Percentiles rank a stretch among this genome's conserved stretches.
Conservation (phyloP, 2,888 invertebrate species). For the Galerucella pusilla region DNA sequence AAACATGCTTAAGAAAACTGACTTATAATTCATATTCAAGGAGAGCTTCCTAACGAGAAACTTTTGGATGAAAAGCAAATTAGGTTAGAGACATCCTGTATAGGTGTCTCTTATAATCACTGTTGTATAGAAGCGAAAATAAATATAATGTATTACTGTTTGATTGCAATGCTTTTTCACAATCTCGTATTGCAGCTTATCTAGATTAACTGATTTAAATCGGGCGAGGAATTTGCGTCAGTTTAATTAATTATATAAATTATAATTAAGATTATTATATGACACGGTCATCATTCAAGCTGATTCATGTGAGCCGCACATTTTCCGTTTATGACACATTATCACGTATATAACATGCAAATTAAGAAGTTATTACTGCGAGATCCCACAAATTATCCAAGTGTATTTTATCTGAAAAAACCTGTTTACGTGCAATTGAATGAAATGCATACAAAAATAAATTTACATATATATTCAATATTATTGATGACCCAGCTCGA, state of each 20-base stretch:
- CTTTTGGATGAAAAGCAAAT: no score
- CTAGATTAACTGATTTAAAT: neutral
- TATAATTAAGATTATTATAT: constrained; percentile 6
- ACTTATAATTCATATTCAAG: no score
- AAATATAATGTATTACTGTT: neutral
- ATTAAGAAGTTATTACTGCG: constrained; percentile 16
- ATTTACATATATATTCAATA: constrained; percentile 1
- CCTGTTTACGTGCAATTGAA: constrained; percentile 1
- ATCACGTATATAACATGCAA: constrained; percentile 21
- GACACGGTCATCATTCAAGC: constrained; percentile 7
- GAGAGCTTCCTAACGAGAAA: no score
- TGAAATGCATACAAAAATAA: constrained; percentile 12
- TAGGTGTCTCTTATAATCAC: no score
- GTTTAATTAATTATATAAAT: constrained; percentile 13
- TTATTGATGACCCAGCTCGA: constrained; percentile 2
- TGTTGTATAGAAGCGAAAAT: no score
- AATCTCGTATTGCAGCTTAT: neutral
- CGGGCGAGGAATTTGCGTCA: neutral
- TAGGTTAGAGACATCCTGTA: no score
- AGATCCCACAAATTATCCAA: constrained; percentile 11
- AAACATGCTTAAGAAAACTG: no score
- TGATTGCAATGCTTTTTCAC: neutral
- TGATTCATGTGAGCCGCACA: constrained; percentile 23
- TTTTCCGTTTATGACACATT: constrained; percentile 23
- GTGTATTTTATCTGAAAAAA: constrained; percentile 10